Conservation (phyloP, 2,113 vertebrate species). For the Felis chaus region DNA sequence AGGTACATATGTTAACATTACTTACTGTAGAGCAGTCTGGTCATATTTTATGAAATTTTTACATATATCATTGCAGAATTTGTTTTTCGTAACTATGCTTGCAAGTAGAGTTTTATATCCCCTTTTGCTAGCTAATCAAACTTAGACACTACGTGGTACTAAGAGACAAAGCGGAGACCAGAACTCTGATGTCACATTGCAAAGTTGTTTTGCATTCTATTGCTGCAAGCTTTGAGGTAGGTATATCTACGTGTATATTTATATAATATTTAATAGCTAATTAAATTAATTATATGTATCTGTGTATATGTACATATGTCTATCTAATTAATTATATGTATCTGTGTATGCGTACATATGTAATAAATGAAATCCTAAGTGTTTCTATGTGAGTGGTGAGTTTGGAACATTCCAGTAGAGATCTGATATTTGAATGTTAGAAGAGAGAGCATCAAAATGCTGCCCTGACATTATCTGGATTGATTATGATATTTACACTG, state of each 20-base stretch:
- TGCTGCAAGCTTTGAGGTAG: not conserved
- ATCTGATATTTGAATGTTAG: not conserved
- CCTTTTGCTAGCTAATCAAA: not conserved
- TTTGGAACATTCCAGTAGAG: not conserved
- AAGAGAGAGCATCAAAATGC: accelerated
- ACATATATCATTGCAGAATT: not conserved
- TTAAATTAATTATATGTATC: not conserved
- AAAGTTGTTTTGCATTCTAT: not conserved
- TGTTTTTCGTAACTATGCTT: not conserved
- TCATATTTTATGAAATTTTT: not conserved
- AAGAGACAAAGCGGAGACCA: not conserved
- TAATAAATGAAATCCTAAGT: not conserved
- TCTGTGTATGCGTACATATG: not conserved
- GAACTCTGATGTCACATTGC: not conserved
- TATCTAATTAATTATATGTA: not conserved
- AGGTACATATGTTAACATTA: not conserved
- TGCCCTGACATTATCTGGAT: not conserved
- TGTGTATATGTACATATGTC: not conserved
- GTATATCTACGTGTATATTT: not conserved
- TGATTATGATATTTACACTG: not conserved
- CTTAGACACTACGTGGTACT: not conserved
- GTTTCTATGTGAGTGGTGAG: not conserved
- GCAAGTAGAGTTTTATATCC: not conserved
- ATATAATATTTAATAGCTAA: not conserved
- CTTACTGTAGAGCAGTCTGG: not conserved